Conservation (phyloP, 2,888 invertebrate species). For the Pollenia griseotomentosa region DNA sequence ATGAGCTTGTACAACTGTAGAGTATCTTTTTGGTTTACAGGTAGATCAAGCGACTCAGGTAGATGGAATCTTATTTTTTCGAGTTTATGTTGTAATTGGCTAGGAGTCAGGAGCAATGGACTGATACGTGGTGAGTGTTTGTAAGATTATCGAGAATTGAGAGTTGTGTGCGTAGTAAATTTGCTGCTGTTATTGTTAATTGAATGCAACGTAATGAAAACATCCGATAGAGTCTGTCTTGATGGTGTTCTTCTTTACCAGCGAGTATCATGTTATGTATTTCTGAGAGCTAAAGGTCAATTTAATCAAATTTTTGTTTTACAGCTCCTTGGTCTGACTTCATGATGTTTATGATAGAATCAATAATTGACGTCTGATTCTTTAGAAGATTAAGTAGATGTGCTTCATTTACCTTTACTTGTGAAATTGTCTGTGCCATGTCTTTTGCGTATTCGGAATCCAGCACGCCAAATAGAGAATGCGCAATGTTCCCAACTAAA, state of each 20-base stretch:
- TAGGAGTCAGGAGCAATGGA: too few species aligned
- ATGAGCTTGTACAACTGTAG: constrained; percentile 1
- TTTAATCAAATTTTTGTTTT: constrained; percentile 10
- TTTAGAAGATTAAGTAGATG: neutral
- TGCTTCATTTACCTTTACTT: neutral
- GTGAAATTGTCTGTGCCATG: too few species aligned
- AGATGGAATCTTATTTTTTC: neutral
- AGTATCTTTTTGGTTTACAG: neutral
- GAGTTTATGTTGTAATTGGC: neutral
- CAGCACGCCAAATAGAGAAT: too few species aligned
- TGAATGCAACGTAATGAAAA: neutral
- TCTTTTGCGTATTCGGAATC: too few species aligned
- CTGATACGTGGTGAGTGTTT: too few species aligned
- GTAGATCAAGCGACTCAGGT: neutral
- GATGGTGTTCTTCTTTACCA: too few species aligned
- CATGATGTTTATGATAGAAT: constrained; percentile 18
- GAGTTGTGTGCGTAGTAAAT: too few species aligned
- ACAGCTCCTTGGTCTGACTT: constrained; percentile 18
- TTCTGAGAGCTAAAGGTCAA: neutral
- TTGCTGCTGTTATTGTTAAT: neutral
- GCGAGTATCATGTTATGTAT: neutral
- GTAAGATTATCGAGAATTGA: too few species aligned
- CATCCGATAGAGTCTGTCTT: too few species aligned
- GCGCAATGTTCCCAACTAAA: too few species aligned
- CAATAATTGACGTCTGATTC: neutral